phyloP scores from a whole-genome alignment of 1,140 invertebrate species.

The Chymomyza costata region DNA sequence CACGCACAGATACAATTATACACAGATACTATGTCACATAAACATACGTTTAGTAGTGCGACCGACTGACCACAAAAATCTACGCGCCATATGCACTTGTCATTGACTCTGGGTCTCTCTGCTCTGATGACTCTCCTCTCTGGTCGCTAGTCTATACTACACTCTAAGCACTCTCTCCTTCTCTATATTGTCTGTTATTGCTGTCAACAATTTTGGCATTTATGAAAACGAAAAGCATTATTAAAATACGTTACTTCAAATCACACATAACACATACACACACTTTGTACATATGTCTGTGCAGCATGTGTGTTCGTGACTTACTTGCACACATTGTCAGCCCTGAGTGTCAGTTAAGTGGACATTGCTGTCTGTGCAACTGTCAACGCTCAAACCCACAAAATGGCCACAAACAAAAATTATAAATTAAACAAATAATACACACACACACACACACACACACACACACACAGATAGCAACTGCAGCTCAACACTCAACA shows the following conservation, averaged over 20 bases:
- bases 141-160: too few species aligned
- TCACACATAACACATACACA: too few species aligned
- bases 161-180: background rate
- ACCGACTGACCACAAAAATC: constrained; percentile 15
- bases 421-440: too few species aligned
- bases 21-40: too few species aligned
- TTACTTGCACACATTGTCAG: constrained; percentile 7
- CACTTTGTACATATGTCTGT: constrained; percentile 28
- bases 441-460: constrained; percentile 4
- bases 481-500: too few species aligned
- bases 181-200: background rate
- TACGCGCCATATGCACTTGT: constrained; percentile 32
- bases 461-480: too few species aligned
- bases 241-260: constrained; percentile 27
- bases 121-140: background rate
- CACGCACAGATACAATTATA: background rate
- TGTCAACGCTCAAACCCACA: too few species aligned
- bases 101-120: too few species aligned
- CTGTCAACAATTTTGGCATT: constrained; percentile 4
- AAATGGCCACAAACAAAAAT: too few species aligned
- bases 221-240: constrained; percentile 23
- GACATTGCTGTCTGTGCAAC: too few species aligned
- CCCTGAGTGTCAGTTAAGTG: too few species aligned
- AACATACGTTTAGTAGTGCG: too few species aligned
- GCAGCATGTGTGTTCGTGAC: constrained; percentile 14